Conservation (phyloP, 2,888 invertebrate species). For the Dicycla oo region DNA sequence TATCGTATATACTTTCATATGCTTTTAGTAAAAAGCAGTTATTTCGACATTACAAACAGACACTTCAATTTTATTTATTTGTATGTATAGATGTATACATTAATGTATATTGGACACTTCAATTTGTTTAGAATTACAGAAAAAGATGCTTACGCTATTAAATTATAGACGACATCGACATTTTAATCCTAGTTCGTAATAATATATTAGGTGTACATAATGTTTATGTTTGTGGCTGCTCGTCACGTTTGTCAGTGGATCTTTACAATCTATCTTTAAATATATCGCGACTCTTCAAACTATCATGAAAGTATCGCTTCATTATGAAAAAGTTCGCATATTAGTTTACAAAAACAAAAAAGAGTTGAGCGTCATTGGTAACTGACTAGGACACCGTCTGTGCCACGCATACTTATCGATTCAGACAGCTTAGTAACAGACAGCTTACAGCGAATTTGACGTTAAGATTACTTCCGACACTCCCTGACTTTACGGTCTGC, state of each 20-base stretch:
- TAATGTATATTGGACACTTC: neutral
- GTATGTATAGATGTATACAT: no score
- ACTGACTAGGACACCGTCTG: slow-evolving; percentile 41
- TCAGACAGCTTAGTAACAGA: slow-evolving; percentile 53
- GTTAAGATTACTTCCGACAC: slow-evolving; percentile 47
- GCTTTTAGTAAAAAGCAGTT: no score
- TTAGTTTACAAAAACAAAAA: slow-evolving; percentile 24
- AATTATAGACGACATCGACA: neutral
- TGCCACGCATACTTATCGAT: slow-evolving; percentile 56
- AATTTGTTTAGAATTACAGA: neutral
- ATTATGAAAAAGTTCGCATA: neutral
- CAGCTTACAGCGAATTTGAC: slow-evolving; percentile 50
- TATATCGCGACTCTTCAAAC: neutral
- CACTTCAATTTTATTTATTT: no score
- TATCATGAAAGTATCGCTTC: neutral
- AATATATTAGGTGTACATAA: neutral
- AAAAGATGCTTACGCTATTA: neutral
- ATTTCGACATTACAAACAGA: no score
- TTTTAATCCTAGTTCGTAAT: neutral
- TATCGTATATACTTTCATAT: no score
- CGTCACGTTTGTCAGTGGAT: neutral
- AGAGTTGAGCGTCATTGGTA: slow-evolving; percentile 42
- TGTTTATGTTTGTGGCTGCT: neutral
- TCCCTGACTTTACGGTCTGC: slow-evolving; percentile 24
- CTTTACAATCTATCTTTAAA: neutral